Evolutionary conservation across 2,888 invertebrate species (phyloP), one percentile per base, ranked within the genome.

Genomic region (Lissonota sp.): DNA sequence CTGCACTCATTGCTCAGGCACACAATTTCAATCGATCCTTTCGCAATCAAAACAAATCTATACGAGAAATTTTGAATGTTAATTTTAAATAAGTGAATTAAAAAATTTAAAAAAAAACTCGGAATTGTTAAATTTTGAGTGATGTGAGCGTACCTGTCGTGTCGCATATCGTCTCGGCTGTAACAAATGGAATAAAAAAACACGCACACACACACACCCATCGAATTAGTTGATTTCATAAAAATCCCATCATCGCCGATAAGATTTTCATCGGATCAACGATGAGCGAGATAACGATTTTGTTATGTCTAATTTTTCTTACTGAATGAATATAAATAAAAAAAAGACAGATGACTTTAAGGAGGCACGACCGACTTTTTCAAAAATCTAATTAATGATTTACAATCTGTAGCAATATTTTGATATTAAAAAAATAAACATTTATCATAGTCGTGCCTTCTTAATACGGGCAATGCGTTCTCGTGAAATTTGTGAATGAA

Each of bases 1-100:
- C 88, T 89, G 92, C 92, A 92, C 87, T 92, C 92, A 92, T 92
- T 92, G 92, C 92, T 91, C 92, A 92, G 90, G 92, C 92, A 92
- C 91, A 92, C 90, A 91, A 90, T 58, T 62, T 90, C 90, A 91
- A 91, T 92, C 92, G 91, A 88, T 66, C 74, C 64, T 66, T 74
- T 78, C 70, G 90, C 90, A 91, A 91, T 92, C 91, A 92, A 88
- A 90, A 90, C 89, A 88, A 89, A 89, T 87, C 89, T 92, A 90
- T 88, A 88, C 86, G 89, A 6, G 39, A 53, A 12, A n/a, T n/a
- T 6, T 46, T 7, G 8, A 26, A 51, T 14, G 46, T 12, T 1
- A 4, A n/a, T 12, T 44, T 60, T 10, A 42, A 10, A 60, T 40
- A 64, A 66, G 39, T 40, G 37, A 57, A 8, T 1, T 37, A 39